Base-by-base conservation (phyloP, 2,797 vertebrate species). In the Cyclopterus lumpus region DNA sequence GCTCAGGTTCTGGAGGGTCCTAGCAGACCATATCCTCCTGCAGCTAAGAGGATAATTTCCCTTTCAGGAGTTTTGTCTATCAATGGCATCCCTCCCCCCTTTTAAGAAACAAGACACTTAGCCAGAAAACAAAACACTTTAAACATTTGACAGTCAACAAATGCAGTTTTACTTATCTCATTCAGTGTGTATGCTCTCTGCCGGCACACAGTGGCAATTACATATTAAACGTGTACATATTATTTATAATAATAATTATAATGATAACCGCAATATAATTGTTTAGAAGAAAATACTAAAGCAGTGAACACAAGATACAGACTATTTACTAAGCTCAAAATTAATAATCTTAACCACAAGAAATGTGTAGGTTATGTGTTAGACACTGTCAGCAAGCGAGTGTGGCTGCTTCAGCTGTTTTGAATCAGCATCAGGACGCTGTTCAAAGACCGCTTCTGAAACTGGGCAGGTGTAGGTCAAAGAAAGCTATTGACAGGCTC, bases 401-500 rank as follows among this genome's bases (percentile, higher is more conserved):
- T 20, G 57, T 18, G 8, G 28, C 55, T 40, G 24, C 48, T 67
- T 66, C 48, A 51, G 30, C 36, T 58, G 46, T 48, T 68, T 22
- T 28, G 10, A 38, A 59, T 0, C 8, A 46, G 12, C 59, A 22
- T 58, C 22, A 46, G 40, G 62, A 44, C 32, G 32, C 53, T 84
- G 67, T 80, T 75, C 68, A 83, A 68, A 71, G 51, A 16, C 38
- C 24, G 46, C 62, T 60, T 66, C 65, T 73, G 3, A 57, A 24
- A 67, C 77, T 46, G 65, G 44, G 49, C 38, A 48, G 65, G 44
- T 48, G 55, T n/a, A 30, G 67, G 86, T 71, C 70, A 83, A 67
- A 79, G 60, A 30, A 69, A 67, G 53, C 63, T 75, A 79, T 75
- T 75, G 82, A 84, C 72, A 79, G 73, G 34, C 72, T 71, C 63